Evolutionary conservation across 2,797 vertebrate genomes (phyloP), one percentile per base, ranked within the genome.

Genomic region (Phoxinus dragarum): DNA sequence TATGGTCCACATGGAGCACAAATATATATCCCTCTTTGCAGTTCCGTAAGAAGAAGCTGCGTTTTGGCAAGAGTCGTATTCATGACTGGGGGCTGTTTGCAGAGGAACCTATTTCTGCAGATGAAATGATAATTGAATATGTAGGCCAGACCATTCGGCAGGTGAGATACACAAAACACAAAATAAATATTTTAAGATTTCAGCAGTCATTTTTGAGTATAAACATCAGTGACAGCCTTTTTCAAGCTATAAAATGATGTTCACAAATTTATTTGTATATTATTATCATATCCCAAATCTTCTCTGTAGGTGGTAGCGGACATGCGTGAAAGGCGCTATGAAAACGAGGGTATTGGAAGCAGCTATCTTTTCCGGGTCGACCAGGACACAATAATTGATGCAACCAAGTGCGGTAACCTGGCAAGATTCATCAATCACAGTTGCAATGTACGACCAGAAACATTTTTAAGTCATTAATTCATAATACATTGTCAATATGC

Each of bases 71-170:
- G 90, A 99, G 98, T 93, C 97, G 97, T 94, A 99, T 99, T 88
- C 98, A 99, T 0, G 98, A 99, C 93, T 99, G 98, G 98, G 98
- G 98, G 73, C 95, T 99, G 92, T 99, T 99, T 72, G 98, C 98
- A 6, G 97, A 98, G 97, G 98, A 99, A 92, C 97, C 97, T 14
- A 99, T 99, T 27, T 96, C 97, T 8, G 97, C 98, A 0, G 98
- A 99, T 2, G 98, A 99, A 93, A 98, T 99, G 98, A 98, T 99
- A 91, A 99, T 99, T 0, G 98, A 99, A 83, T 99, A 99, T 0
- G 98, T 99, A 84, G 98, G 98, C n/a, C 97, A 99, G 93, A 96
- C 96, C 91, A 97, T 99, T 94, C 96, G 98, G 90, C 98, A 99
- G 97, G 98, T 99, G 88, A 94, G 91, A 86, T 66, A 12, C 40